Base-by-base conservation (phyloP, 2,888 invertebrate genomes). In the Dasypogon diadema region DNA sequence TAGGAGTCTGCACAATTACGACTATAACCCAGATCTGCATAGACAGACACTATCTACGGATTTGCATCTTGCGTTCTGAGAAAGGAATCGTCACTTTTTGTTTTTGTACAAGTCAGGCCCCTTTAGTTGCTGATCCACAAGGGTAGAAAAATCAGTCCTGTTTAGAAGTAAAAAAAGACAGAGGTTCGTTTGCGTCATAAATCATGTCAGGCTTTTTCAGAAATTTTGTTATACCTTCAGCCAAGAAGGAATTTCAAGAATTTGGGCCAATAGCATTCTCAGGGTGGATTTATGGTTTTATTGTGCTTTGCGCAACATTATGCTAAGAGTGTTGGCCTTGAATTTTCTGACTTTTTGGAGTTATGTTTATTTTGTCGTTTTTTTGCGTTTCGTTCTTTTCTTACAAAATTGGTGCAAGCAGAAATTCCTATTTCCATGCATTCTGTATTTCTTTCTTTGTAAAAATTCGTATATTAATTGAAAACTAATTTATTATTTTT, bases 401-500 rank as follows among this genome's bases (percentile, higher is more conserved):
- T 74, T 14, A 58, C 26, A n/a, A n/a, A n/a, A n/a, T n/a, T n/a
- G n/a, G n/a, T n/a, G n/a, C n/a, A n/a, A n/a, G n/a, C n/a, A n/a
- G n/a, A n/a, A n/a, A n/a, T n/a, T n/a, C n/a, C n/a, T n/a, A n/a
- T n/a, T n/a, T n/a, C n/a, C n/a, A n/a, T n/a, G n/a, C n/a, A n/a
- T n/a, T n/a, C n/a, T n/a, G n/a, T n/a, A n/a, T n/a, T n/a, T n/a
- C n/a, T n/a, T n/a, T n/a, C n/a, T n/a, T n/a, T n/a, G n/a, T 24
- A 60, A 58, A 58, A 58, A 58, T 58, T 58, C 14, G 12, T 46
- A 46, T 46, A 8, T 46, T 46, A n/a, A n/a, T n/a, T n/a, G n/a
- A n/a, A n/a, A n/a, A n/a, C n/a, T n/a, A n/a, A n/a, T 73, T 76
- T 60, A 72, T 16, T 78, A 34, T 63, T 56, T 78, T 78, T 79